These are phyloP conservation scores for Blennius ocellaris DNA, from an alignment of 2,113 vertebrate genomes.

Conservation along the genomic window DNA sequence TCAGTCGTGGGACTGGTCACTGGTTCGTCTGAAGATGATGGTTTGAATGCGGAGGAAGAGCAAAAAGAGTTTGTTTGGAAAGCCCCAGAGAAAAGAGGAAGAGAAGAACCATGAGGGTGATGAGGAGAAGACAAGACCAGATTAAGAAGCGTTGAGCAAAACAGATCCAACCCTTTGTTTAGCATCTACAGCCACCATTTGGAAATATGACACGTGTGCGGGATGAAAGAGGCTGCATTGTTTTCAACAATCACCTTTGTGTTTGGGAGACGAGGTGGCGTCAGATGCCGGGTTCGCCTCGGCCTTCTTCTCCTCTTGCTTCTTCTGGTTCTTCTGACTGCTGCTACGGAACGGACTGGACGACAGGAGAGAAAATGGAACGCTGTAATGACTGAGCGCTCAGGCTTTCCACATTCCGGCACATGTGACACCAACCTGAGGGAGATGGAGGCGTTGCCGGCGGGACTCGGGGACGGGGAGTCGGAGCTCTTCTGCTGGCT, in stretches of 20 bases:
- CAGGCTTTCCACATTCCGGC: too few species aligned
- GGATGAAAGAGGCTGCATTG: not conserved
- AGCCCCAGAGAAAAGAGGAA: slow-evolving; percentile 1
- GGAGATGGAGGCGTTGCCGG: slow-evolving; percentile 73
- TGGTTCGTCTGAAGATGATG: slow-evolving; percentile 84
- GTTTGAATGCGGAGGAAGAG: slow-evolving; percentile 62
- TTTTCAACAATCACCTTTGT: slow-evolving; percentile 74
- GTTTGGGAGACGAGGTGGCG: slow-evolving; percentile 66
- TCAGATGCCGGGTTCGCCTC: slow-evolving; percentile 72
- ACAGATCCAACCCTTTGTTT: not conserved
- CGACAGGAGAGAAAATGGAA: not conserved
- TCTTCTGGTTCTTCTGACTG: slow-evolving; percentile 84
- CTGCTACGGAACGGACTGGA: slow-evolving; percentile 87
- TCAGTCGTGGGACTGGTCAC: slow-evolving; percentile 89
- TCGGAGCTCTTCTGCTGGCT: slow-evolving; percentile 91
- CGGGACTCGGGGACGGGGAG: slow-evolving; percentile 77
- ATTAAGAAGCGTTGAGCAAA: slow-evolving; percentile 5
- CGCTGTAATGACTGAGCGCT: too few species aligned
- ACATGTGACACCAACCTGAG: slow-evolving; percentile 81
- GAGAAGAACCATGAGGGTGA: slow-evolving; percentile 24
- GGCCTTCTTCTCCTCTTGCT: slow-evolving; percentile 88
- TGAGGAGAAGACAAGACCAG: slow-evolving; percentile 24
- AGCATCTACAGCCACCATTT: not conserved
- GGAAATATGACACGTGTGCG: not conserved
- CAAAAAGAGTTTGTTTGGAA: not conserved